Base-by-base conservation (phyloP, 2,888 invertebrate species). In the Drosophila ezoana region DNA sequence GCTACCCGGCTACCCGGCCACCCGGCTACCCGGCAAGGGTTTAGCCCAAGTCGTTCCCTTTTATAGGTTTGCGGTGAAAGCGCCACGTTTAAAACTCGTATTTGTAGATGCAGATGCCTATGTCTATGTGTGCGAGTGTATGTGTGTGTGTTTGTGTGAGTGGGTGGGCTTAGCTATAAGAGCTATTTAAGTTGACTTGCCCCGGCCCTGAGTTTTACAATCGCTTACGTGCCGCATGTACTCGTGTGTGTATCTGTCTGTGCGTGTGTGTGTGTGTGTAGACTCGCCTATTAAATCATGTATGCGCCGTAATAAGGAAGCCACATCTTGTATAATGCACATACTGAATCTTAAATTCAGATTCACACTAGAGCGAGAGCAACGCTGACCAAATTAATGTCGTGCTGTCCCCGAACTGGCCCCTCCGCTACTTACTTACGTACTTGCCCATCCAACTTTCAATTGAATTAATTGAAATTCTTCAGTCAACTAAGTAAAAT, bases 401-500 rank as follows among this genome's bases (percentile, higher is more conserved):
- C 62, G 54, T 20, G 53, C 41, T 14, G 33, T 35, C 32, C 28
- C 28, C 66, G 60, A 43, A 59, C 63, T 35, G 48, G n/a, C 57
- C 35, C 35, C 35, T 33, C 52, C 66, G 52, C 65, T 59, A 64
- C 47, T 58, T 59, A 73, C 60, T 56, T 79, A 76, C 67, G 9
- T 45, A 45, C 38, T 63, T 80, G 73, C 68, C 54, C 79, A 74
- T 84, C 77, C 81, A 79, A 69, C 76, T 80, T 80, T 85, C 90
- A 91, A 90, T 90, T 90, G 90, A 90, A 90, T 91, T 89, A 91
- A 90, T 91, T 90, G 89, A 91, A 90, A 89, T 86, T 89, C 76
- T 72, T 87, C 64, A 60, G 56, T 82, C 78, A 78, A 84, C 83
- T 86, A 83, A 86, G 78, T 77, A 65, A 73, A 53, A 73, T 65